Evolutionary conservation across 2,888 invertebrate species (phyloP), one percentile per base, ranked within the genome.

Genomic region (Alitta virens): DNA sequence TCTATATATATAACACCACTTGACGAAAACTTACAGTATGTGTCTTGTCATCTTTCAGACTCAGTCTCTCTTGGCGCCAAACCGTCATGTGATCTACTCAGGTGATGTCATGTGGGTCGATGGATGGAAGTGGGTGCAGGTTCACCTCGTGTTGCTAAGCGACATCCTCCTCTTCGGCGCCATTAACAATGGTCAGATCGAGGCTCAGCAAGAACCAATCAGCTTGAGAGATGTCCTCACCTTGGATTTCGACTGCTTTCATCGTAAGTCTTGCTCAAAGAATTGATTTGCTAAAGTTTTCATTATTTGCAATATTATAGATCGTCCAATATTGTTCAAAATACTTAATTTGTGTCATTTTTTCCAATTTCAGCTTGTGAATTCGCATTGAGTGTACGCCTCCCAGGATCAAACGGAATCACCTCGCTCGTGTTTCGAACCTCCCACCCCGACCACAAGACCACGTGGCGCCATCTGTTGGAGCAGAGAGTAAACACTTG

Each of bases 401-500:
- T n/a, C 18, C n/a, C 46, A 9, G 46, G 46, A 46, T n/a, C 18
- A 5, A 46, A 46, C 46, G 18, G 21, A 9, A 18, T 21, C 5
- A 18, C 46, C 38, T 59, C 59, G 16, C 51, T 59, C 24, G 59
- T 59, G n/a, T 69, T 76, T 58, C 57, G 77, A 27, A 74, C 77
- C 0, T 75, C 76, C 0, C 71, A 73, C 16, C 68, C 73, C 0
- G 78, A 78, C 56, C 72, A 75, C 70, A 78, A 78, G 60, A 73
- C 69, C 58, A 73, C 75, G 1, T 79, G 79, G 79, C 76, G 75
- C 63, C 73, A 72, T 63, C 65, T 79, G 25, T 63, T 79, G 3
- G 76, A 76, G 42, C 78, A 78, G 69, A 64, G 75, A 24, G 74
- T 78, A 7, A 62, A 68, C 40, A 69, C 69, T n/a, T 62, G 62